Percentiles rank a stretch among this genome's conserved stretches.
Conservation (phyloP, 2,797 vertebrate genomes). For the Notolepis coatsorum region DNA sequence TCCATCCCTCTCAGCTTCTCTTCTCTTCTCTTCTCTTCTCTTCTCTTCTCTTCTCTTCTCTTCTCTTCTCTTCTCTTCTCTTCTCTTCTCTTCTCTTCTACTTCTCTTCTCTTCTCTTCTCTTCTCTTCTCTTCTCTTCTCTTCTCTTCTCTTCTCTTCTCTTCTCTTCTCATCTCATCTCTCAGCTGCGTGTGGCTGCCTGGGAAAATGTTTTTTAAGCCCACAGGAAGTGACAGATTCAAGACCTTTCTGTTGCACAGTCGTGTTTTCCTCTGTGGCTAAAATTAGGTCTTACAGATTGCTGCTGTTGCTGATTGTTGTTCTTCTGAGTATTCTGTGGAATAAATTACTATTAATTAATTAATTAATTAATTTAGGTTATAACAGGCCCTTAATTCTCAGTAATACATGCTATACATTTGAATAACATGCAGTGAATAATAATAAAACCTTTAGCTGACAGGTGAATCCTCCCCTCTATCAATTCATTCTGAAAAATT, state of each 20-base stretch:
- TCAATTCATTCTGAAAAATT: too few relatives aligned
- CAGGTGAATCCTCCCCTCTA: too few relatives aligned
- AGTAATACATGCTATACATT: too few relatives aligned
- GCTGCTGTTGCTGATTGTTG: not conserved
- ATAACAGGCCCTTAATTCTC: not conserved
- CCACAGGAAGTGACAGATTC: conserved; percentile 67
- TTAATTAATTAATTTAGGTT: too few relatives aligned
- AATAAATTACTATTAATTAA: not conserved
- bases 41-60: not conserved
- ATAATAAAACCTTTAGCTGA: too few relatives aligned
- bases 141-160: not conserved
- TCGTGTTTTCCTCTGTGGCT: conserved; percentile 15
- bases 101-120: conserved; percentile 35
- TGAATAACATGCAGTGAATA: too few relatives aligned
- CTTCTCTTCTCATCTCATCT: conserved; percentile 19
- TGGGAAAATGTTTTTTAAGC: conserved; percentile 62
- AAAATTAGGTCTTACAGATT: not conserved
- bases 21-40: conserved; percentile 16
- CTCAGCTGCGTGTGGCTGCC: conserved; percentile 59
- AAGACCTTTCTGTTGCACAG: conserved; percentile 4
- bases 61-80: conserved; percentile 1
- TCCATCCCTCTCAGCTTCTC: conserved; percentile 36
- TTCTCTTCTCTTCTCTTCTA: not conserved
- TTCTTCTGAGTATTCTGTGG: not conserved
- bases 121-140: conserved; percentile 17